Conservation (phyloP, 2,888 invertebrate species). For the Amblyjoppa proteus region DNA sequence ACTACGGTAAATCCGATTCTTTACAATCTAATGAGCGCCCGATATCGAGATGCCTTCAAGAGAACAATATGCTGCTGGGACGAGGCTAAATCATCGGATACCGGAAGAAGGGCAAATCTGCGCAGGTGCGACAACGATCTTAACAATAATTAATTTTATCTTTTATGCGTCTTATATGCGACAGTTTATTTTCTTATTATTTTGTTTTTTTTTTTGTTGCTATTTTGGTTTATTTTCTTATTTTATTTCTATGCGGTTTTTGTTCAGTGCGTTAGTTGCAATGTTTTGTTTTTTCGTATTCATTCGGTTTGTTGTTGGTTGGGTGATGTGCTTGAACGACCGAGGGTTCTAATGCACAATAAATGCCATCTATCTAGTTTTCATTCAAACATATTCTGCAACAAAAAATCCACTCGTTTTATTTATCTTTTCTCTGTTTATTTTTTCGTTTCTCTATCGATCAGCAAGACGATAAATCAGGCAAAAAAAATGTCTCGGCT, state of each 20-base stretch:
- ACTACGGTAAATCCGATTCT: slow-evolving; percentile 95
- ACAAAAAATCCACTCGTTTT: not conserved
- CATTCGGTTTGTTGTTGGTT: not conserved
- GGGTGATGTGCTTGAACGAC: not conserved
- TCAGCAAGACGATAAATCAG: slow-evolving; percentile 74
- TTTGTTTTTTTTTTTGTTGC: not conserved
- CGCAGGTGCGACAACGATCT: slow-evolving; percentile 58
- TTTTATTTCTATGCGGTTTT: too few relatives aligned
- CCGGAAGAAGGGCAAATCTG: slow-evolving; percentile 71
- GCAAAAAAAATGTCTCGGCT: slow-evolving; percentile 76
- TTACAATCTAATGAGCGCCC: slow-evolving; percentile 93
- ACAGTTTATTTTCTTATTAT: too few relatives aligned
- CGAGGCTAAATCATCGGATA: not conserved
- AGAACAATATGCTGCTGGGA: slow-evolving; percentile 89
- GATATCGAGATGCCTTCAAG: slow-evolving; percentile 92
- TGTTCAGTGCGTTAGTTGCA: not conserved
- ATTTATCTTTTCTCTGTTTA: not conserved
- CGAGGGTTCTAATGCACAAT: too few relatives aligned
- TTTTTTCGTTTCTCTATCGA: slow-evolving; percentile 10
- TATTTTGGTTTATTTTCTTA: too few relatives aligned
- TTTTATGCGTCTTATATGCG: not conserved
- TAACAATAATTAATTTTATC: not conserved
- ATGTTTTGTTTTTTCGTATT: not conserved
- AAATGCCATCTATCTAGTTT: not conserved
- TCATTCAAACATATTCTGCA: too few relatives aligned